A percentile compares a stretch with the other conserved stretches of the same genome.
Conservation (phyloP, 2,113 vertebrate species). For the Gymnarchus niloticus region DNA sequence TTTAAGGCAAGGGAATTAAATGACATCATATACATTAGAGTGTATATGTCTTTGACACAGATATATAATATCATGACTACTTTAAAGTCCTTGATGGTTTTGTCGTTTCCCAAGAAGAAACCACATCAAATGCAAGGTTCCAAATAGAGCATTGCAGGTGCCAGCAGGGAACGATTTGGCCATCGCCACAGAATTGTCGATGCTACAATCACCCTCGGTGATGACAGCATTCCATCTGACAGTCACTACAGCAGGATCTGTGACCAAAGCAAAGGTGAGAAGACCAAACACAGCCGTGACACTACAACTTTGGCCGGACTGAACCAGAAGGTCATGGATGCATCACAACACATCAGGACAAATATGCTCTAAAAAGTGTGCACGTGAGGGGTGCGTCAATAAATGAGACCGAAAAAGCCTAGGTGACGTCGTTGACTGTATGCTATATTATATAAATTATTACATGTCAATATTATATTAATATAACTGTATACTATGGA, state of each 20-base stretch:
- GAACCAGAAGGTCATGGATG: too few relatives aligned
- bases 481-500: background rate
- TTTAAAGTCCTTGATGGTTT: background rate
- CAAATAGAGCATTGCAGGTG: slow-evolving; percentile 34
- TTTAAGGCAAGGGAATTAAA: background rate
- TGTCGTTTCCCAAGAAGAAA: background rate
- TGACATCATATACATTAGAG: background rate
- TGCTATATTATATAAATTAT: background rate
- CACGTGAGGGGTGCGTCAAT: too few relatives aligned
- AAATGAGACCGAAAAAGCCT: background rate
- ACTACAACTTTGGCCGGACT: background rate
- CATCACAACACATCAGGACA: background rate
- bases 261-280: background rate
- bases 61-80: background rate
- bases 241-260: background rate
- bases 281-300: background rate
- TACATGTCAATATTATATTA: background rate
- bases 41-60: background rate
- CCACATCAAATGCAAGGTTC: slow-evolving; percentile 1
- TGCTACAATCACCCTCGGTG: background rate
- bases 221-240: background rate
- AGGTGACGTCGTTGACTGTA: background rate
- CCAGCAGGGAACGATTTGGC: slow-evolving; percentile 50
- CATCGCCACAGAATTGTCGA: background rate
- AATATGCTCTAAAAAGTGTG: background rate